Base-by-base conservation (phyloP, 2,797 vertebrate species). In the Phalloptychus januarius region DNA sequence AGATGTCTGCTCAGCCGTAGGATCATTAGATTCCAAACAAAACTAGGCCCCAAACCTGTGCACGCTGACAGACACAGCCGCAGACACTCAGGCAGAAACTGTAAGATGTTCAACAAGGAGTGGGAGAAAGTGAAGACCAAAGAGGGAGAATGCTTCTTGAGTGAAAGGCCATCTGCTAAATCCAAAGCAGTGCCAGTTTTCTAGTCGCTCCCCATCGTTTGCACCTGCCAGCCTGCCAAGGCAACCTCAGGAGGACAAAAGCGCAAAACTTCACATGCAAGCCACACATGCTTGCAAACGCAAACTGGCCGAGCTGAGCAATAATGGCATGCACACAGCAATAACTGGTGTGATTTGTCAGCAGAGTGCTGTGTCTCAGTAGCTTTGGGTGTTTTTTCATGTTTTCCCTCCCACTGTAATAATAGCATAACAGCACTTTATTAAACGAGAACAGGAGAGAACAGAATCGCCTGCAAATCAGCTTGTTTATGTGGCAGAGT, bases 111-210 rank as follows among this genome's bases (percentile, higher is more conserved):
- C 87, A 91, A 93, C 91, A 91, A 93, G 90, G 82, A 93, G 78
- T 38, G 86, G 86, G 88, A 83, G 84, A 91, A 89, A 88, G 81
- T 79, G 74, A 86, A 76, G 86, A 89, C 83, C 54, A 50, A 83
- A 82, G 76, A 81, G 67, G 67, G 70, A 80, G 85, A 85, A 73
- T 5, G 72, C 83, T 83, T 86, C 86, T 87, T 90, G 86, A 93
- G 89, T 86, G 90, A 92, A 92, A 91, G 89, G 89, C 93, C 94
- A 94, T 95, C 93, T 95, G 94, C 88, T 88, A 81, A 88, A 86
- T 92, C 87, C 82, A 45, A 20, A 76, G 79, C 77, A 75, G 81
- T 87, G 91, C 92, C 92, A 92, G 92, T 91, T 69, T 65, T 79
- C 87, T 12, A 69, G 88, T 87, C 63, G 80, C 77, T 79, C 84